Percentiles rank a stretch among this genome's conserved stretches.
These are phyloP conservation scores for Microtus pennsylvanicus DNA, from an alignment of 2,113 vertebrate genomes.

Conservation along the genomic window DNA sequence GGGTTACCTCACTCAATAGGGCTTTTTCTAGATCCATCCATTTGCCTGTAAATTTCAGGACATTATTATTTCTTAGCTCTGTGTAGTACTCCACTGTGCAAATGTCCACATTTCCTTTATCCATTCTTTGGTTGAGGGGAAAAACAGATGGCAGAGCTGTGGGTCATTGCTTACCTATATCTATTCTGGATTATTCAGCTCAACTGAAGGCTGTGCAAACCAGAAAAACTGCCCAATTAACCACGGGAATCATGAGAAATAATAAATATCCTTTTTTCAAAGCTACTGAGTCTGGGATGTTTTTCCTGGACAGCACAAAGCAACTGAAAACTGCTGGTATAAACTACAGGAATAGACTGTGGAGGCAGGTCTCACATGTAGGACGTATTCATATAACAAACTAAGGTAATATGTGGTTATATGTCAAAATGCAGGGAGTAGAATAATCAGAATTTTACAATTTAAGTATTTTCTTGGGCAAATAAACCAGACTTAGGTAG, in stretches of 20 bases:
- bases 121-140: too few relatives aligned
- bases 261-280: not conserved
- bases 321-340: not conserved
- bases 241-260: not conserved
- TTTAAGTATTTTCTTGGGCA: not conserved
- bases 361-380: not conserved
- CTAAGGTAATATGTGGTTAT: not conserved
- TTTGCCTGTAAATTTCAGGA: too few relatives aligned
- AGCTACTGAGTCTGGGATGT: not conserved
- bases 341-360: not conserved
- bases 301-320: conserved; percentile 12
- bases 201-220: not conserved
- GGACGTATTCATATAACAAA: not conserved
- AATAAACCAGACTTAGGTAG: not conserved
- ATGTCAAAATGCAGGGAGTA: not conserved
- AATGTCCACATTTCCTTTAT: too few relatives aligned
- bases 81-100: too few relatives aligned
- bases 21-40: too few relatives aligned
- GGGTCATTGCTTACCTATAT: not conserved
- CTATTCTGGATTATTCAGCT: not conserved
- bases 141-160: not conserved
- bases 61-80: too few relatives aligned
- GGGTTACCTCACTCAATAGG: too few relatives aligned
- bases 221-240: not conserved
- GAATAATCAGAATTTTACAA: conserved; percentile 27